Percentiles rank a stretch among this genome's conserved stretches.
These are phyloP conservation scores for Drosophila auraria DNA, from an alignment of 1,140 invertebrate species.

Conservation along the genomic window DNA sequence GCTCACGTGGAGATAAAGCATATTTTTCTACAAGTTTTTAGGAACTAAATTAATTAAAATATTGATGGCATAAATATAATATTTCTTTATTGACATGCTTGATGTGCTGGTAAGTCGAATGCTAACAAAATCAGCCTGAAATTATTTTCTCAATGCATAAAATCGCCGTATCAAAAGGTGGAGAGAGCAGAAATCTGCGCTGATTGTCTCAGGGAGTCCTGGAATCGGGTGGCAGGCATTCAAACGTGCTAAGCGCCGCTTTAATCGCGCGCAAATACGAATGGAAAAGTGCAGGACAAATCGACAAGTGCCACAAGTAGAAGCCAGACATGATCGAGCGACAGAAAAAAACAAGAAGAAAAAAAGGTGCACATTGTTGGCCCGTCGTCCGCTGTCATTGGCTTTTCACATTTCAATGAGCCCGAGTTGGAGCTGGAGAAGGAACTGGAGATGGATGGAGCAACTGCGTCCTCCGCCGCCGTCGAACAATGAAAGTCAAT, in stretches of 20 bases:
- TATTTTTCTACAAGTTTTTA: no score
- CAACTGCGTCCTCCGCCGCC: slow-evolving; percentile 31
- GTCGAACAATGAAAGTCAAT: slow-evolving; percentile 79
- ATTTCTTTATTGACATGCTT: no score
- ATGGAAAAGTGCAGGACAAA: slow-evolving; percentile 53
- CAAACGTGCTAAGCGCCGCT: slow-evolving; percentile 60
- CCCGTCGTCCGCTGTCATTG: slow-evolving; percentile 62
- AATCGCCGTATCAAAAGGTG: neutral
- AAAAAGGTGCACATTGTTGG: slow-evolving; percentile 66
- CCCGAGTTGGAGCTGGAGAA: slow-evolving; percentile 31
- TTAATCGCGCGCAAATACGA: slow-evolving; percentile 73
- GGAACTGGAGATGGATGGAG: slow-evolving; percentile 34
- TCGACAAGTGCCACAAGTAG: slow-evolving; percentile 48
- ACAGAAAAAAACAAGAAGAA: slow-evolving; percentile 6
- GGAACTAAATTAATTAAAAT: no score
- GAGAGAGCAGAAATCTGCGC: slow-evolving; percentile 29
- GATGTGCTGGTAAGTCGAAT: no score
- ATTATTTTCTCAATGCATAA: neutral
- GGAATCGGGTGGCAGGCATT: slow-evolving; percentile 28
- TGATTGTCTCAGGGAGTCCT: slow-evolving; percentile 58
- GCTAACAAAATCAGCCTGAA: neutral
- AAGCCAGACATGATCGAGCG: slow-evolving; percentile 29
- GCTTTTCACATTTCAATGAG: slow-evolving; percentile 82
- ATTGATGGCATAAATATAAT: no score
- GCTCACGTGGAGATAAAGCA: no score